Conservation (phyloP, 1,140 invertebrate genomes). For the Drosophila triauraria region DNA sequence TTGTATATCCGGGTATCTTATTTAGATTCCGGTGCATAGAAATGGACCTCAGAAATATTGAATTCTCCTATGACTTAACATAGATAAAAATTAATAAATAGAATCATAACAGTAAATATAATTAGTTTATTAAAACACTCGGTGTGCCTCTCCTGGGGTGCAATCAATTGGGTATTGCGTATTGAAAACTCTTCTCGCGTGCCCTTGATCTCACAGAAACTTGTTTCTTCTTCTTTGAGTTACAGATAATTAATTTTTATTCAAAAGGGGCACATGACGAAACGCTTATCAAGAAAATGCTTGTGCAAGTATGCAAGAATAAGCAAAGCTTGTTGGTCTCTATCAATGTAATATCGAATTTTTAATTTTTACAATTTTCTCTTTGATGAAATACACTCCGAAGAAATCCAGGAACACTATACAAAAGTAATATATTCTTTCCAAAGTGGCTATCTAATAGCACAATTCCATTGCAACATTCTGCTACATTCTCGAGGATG, state of each 20-base stretch:
- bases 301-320: neutral
- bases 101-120: too few relatives aligned
- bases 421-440: neutral
- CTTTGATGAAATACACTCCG: neutral
- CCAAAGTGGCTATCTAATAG: too few relatives aligned
- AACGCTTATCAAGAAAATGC: neutral
- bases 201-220: slow-evolving; percentile 12
- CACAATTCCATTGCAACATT: too few relatives aligned
- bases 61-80: too few relatives aligned
- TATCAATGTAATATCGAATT: slow-evolving; percentile 5
- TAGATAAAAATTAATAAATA: too few relatives aligned
- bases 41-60: neutral
- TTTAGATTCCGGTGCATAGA: neutral
- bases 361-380: neutral
- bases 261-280: neutral
- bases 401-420: neutral
- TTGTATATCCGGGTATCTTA: neutral
- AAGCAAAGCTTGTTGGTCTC: neutral
- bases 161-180: neutral
- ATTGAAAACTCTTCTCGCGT: neutral
- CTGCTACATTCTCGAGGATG: too few relatives aligned
- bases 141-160: neutral
- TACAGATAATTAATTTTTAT: slow-evolving; percentile 4
- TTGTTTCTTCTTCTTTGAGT: neutral
- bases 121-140: neutral